Base-by-base conservation (phyloP, 2,888 invertebrate genomes). In the Latrodectus hesperus region DNA sequence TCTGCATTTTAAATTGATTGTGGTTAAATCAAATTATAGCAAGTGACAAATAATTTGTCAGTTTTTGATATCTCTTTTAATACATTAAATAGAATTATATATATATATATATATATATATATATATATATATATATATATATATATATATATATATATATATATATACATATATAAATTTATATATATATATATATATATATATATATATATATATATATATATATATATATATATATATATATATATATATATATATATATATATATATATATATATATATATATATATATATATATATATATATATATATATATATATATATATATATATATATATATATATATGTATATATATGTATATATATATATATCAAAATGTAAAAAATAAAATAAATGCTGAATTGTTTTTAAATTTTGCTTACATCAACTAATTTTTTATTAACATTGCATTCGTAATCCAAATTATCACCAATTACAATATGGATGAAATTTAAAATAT, bases 61-160 rank as follows among this genome's bases (percentile, higher is more conserved):
- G 22, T 22, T 22, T 22, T 22, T 22, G 22, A 22, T 22, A n/a
- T n/a, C n/a, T n/a, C n/a, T 22, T 22, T 22, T 22, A 22, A 22
- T 1, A 22, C 1, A 22, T 22, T 22, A 22, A 22, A 22, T 22
- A 22, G 22, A 22, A 22, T 22, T 22, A 22, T 17, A 65, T 3
- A 65, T 5, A 5, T 65, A 65, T 65, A 65, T 65, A 65, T 16
- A 65, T 65, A 65, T 65, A 65, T 65, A 65, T 65, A 65, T 65
- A 65, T 65, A 65, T 65, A 65, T 65, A 65, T 65, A 65, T 65
- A 65, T 65, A 65, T 65, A 65, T 65, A 65, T 65, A 65, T 65
- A 65, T 65, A 65, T 65, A 65, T 65, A 65, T 65, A 65, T 65
- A 65, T 65, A 65, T 65, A 65, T 65, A 65, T 65, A 65, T 65